A percentile compares a stretch with the other conserved stretches of the same genome.
These are phyloP conservation scores for Cephus pulcher DNA, from an alignment of 2,888 invertebrate genomes.

Conservation along the genomic window DNA sequence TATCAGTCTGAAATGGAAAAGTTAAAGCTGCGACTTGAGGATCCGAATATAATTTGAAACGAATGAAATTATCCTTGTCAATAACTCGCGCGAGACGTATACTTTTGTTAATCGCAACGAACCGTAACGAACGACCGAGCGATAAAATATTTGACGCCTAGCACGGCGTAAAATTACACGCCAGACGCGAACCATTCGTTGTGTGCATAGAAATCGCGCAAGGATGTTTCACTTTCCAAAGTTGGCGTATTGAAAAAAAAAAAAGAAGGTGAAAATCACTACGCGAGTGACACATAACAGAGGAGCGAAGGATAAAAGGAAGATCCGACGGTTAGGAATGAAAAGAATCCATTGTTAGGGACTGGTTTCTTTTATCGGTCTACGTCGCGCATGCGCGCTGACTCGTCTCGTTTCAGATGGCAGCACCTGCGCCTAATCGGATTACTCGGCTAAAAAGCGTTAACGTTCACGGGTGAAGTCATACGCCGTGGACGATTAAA, in stretches of 20 bases:
- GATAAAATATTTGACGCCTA: not conserved
- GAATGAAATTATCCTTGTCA: not conserved
- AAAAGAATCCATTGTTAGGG: not conserved
- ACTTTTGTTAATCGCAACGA: not conserved
- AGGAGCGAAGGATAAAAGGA: not conserved
- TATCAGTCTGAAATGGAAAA: not conserved
- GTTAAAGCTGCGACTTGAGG: not conserved
- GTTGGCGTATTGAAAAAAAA: not conserved
- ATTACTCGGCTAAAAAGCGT: constrained; percentile 28
- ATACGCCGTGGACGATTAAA: not conserved
- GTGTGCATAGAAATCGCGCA: not conserved
- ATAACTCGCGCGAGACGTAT: not conserved
- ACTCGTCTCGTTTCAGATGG: constrained; percentile 13
- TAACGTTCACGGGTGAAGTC: not conserved
- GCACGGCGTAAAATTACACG: not conserved
- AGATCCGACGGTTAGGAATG: not conserved
- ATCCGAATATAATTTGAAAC: not conserved
- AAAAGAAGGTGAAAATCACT: no score
- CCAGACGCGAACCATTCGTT: not conserved
- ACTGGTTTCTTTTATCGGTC: not conserved
- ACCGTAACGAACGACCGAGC: not conserved
- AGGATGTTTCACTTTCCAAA: not conserved
- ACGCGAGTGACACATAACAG: not conserved
- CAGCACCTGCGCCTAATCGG: constrained; percentile 41
- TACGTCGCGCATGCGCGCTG: not conserved